Percentiles rank a stretch among this genome's conserved stretches.
These are phyloP conservation scores for Bradypus variegatus DNA, from an alignment of 2,797 vertebrate genomes.

Conservation along the genomic window DNA sequence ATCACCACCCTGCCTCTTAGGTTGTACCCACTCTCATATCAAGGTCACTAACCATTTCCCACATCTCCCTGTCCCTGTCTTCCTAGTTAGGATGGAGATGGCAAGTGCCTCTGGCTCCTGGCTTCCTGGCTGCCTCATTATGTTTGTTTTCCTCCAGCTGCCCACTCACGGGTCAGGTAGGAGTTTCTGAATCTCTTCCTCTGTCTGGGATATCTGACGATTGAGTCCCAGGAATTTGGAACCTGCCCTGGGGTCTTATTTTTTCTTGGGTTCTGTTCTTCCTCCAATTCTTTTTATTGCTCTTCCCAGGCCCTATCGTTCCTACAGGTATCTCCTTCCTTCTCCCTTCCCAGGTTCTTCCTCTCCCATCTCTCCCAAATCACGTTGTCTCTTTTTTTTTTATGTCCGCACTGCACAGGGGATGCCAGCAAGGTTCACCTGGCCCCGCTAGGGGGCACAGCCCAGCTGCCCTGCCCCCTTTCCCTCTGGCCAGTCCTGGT, in stretches of 20 bases:
- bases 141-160: slow-evolving; percentile 10
- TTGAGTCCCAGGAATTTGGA: background rate
- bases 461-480: slow-evolving; percentile 50
- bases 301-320: background rate
- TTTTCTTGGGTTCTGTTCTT: background rate
- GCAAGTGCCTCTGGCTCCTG: background rate
- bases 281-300: background rate
- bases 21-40: too few species aligned
- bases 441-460: slow-evolving; percentile 47
- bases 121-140: slow-evolving; percentile 7
- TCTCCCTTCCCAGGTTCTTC: background rate
- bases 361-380: background rate
- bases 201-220: background rate
- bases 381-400: background rate
- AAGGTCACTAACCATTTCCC: background rate
- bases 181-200: background rate
- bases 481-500: background rate
- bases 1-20: rapidly evolving
- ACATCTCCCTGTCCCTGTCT: background rate
- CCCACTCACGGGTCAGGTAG: slow-evolving; percentile 38
- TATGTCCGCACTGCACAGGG: background rate
- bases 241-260: background rate
- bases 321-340: background rate
- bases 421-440: background rate
- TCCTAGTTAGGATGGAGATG: slow-evolving; percentile 34